Base-by-base conservation (phyloP, 2,113 vertebrate genomes). In the Corythaeola cristata region DNA sequence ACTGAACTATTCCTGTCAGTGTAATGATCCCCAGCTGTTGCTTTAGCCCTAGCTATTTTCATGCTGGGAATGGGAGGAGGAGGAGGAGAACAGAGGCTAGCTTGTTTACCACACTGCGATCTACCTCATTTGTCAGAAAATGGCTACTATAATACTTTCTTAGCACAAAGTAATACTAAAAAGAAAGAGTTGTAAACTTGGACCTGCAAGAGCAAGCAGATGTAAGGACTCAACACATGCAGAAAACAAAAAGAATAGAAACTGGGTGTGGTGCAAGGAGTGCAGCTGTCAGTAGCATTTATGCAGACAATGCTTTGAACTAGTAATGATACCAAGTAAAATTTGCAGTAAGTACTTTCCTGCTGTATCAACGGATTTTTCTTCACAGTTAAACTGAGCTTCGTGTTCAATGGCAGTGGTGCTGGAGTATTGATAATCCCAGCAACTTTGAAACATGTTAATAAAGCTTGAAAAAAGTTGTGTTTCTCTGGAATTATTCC, bases 11-110 rank as follows among this genome's bases (percentile, higher is more conserved):
- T 98, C 97, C 97, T 97, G 98, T 98, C 97, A 24, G 95, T 91
- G 95, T 97, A 98, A 98, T 98, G 98, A 97, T 97, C 97, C 97
- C 96, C 98, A 98, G 98, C 98, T 98, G 98, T 97, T 98, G 91
- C 96, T 97, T 95, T 96, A 97, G 96, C 96, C 96, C 93, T 97
- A 52, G 89, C 92, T 97, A 94, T 97, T 98, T 97, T 96, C 96
- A 90, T 95, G 87, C 92, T 92, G 79, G 66, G 95, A 90, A 92
- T 85, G 90, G 91, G 76, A 88, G 88, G 86, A 94, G 96, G 89
- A 89, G 73, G 92, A 83, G 58, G 90, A 94, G 85, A 73, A 91
- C 85, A 94, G 81, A 91, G 73, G 85, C 95, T 93, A 68, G 68
- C 66, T 94, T 97, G 84, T 94, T 95, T 97, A 91, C 85, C 49